Evolutionary conservation across 2,888 invertebrate species (phyloP).

Genomic region (Orthonevra nobilis): DNA sequence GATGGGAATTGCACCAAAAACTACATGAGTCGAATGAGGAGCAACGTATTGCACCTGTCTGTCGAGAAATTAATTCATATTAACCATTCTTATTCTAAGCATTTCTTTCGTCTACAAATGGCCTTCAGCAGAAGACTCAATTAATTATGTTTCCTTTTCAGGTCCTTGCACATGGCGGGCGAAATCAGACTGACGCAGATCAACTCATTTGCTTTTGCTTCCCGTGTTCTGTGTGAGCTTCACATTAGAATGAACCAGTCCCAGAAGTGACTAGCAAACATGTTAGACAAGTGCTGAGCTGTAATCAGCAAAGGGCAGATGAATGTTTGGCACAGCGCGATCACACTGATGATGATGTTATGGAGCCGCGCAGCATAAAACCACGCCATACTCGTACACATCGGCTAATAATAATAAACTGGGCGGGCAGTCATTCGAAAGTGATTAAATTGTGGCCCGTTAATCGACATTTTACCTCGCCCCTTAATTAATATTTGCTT

Average conservation of each 20-base stretch:
- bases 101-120: conserved; percentile 54
- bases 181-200: not conserved
- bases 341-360: conserved; percentile 37
- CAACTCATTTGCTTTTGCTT: conserved; percentile 15
- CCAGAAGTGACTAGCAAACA: conserved; percentile 29
- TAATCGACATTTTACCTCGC: conserved; percentile 70
- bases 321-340: conserved; percentile 1
- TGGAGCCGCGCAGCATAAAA: conserved; percentile 30
- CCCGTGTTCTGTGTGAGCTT: not conserved
- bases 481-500: conserved; percentile 70
- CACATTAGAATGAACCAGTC: conserved; percentile 10
- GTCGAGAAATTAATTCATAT: conserved; percentile 52
- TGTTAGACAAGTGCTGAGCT: conserved; percentile 45
- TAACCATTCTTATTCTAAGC: conserved; percentile 62
- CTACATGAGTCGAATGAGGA: conserved; percentile 17
- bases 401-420: conserved; percentile 63
- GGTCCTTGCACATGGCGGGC: conserved; percentile 17
- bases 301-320: conserved; percentile 21
- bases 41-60: conserved; percentile 56
- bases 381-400: conserved; percentile 29
- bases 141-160: conserved; percentile 37
- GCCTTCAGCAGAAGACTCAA: conserved; percentile 46
- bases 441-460: conserved; percentile 69
- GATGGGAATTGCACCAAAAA: not conserved
- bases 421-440: conserved; percentile 68